Conservation (phyloP, 2,113 vertebrate species). For the Rhombomys opimus region DNA sequence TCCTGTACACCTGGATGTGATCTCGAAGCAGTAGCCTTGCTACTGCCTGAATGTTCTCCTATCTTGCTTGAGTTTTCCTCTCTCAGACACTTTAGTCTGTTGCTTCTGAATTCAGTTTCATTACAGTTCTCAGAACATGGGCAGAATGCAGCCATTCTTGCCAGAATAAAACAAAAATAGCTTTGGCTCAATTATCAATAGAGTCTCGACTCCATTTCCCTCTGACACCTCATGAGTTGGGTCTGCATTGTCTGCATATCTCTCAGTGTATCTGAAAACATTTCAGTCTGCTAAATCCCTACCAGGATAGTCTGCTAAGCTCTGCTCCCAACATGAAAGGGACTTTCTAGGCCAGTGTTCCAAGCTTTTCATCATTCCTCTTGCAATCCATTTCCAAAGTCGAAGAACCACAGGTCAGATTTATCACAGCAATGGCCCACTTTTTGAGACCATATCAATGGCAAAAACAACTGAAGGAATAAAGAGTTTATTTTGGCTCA, state of each 20-base stretch:
- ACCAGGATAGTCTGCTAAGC: neutral
- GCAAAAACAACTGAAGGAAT: neutral
- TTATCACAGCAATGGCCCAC: neutral
- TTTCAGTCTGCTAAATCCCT: neutral
- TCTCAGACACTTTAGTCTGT: neutral
- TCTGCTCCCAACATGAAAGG: neutral
- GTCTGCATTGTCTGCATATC: neutral
- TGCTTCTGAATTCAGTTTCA: neutral
- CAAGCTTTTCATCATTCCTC: neutral
- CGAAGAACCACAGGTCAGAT: neutral
- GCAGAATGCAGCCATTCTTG: neutral
- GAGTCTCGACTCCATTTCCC: neutral
- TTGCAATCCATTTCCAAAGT: too few relatives aligned
- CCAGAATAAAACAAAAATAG: neutral
- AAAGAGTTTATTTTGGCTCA: neutral
- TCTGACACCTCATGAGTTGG: neutral
- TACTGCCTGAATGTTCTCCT: too few relatives aligned
- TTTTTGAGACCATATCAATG: neutral
- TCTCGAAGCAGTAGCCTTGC: too few relatives aligned
- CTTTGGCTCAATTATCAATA: neutral
- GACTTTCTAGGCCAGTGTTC: neutral
- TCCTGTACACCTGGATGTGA: neutral
- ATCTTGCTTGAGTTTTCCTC: neutral
- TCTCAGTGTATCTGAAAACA: neutral
- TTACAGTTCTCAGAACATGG: neutral